A percentile compares a stretch with the other conserved stretches of the same genome.
Conservation (phyloP, 2,113 vertebrate genomes). For the Uria aalge region DNA sequence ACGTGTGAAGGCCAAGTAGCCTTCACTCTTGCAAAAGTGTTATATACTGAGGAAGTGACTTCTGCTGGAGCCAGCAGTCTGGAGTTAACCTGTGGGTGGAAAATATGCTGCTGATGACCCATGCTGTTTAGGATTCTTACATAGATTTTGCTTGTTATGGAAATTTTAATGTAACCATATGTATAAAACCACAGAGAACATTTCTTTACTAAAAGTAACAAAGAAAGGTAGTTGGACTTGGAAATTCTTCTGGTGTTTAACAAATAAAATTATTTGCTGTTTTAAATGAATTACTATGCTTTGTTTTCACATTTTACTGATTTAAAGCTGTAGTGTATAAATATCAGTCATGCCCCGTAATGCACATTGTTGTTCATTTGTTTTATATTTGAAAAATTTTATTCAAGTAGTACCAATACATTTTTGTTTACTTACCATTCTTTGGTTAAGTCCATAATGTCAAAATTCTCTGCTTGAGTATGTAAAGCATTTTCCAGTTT, state of each 20-base stretch:
- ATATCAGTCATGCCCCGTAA: not conserved
- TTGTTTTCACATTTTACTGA: not conserved
- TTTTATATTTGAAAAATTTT: not conserved
- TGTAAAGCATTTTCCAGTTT: not conserved
- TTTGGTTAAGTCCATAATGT: not conserved
- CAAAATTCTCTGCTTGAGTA: not conserved
- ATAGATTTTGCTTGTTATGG: not conserved
- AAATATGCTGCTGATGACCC: not conserved
- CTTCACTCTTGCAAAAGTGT: not conserved
- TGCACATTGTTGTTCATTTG: not conserved
- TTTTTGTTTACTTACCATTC: not conserved
- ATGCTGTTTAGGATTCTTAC: not conserved
- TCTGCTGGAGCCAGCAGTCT: not conserved
- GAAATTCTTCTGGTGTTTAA: not conserved
- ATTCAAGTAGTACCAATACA: not conserved
- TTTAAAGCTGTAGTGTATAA: not conserved
- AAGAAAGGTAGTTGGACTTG: not conserved
- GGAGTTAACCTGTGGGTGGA: not conserved
- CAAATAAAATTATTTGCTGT: not conserved
- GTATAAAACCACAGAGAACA: not conserved
- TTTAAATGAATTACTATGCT: not conserved
- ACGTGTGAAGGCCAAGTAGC: not conserved
- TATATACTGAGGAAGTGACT: not conserved
- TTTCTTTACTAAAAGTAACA: slow-evolving; percentile 14
- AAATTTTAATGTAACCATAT: not conserved